Percentiles rank a stretch among this genome's conserved stretches.
phyloP scores from a whole-genome alignment of 2,113 vertebrate genomes.

The Smithornis capensis region DNA sequence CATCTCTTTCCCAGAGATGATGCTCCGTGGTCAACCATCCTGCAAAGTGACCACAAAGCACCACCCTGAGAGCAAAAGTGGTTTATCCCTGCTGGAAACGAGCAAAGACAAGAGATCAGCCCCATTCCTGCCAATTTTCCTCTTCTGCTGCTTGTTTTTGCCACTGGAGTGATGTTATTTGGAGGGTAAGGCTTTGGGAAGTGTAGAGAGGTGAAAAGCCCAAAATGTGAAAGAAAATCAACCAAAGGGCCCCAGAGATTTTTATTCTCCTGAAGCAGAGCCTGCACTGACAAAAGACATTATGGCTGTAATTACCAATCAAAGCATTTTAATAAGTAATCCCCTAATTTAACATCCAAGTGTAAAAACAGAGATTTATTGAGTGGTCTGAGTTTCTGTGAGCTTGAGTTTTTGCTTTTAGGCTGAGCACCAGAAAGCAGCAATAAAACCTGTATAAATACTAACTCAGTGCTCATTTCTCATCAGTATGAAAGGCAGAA shows the following conservation, averaged over 20 bases:
- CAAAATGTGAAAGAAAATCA: background rate
- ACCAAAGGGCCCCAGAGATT: background rate
- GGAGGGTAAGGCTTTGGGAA: background rate
- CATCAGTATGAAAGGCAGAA: background rate
- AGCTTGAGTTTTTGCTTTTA: background rate
- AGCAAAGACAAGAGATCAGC: background rate
- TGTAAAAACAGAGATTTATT: background rate
- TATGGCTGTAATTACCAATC: background rate
- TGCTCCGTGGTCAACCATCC: background rate
- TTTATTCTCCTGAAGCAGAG: background rate
- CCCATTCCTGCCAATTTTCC: background rate
- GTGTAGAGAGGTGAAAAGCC: background rate
- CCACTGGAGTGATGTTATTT: background rate
- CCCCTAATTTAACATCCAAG: background rate
- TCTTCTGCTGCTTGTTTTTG: background rate
- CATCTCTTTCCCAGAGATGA: background rate
- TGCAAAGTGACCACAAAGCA: background rate
- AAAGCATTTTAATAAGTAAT: background rate
- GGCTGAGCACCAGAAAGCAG: background rate
- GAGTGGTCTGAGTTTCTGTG: background rate
- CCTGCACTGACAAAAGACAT: background rate
- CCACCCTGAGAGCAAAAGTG: background rate
- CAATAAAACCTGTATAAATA: background rate
- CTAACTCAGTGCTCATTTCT: background rate
- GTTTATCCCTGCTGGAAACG: background rate